These are phyloP conservation scores for Elaeidobius kamerunicus DNA, from an alignment of 2,888 invertebrate species.

Conservation along the genomic window DNA sequence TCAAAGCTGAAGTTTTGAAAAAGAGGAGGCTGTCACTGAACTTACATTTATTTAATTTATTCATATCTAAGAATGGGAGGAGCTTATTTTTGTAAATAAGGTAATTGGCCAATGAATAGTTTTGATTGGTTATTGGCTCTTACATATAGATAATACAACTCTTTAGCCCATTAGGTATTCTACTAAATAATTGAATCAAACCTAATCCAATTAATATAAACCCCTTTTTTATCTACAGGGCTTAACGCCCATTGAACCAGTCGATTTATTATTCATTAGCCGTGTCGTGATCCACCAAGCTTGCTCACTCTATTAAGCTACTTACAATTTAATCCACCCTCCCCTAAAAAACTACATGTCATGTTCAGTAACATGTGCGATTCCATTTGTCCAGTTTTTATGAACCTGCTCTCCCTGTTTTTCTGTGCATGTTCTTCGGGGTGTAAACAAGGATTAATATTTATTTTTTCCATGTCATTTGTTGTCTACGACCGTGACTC, in stretches of 20 bases:
- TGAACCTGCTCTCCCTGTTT: conserved; percentile 18
- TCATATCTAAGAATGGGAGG: no score
- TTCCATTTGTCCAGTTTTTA: conserved; percentile 29
- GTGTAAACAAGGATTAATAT: conserved; percentile 20
- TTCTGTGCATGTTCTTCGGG: conserved; percentile 14
- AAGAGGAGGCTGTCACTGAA: no score
- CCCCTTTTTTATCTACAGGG: conserved; percentile 19
- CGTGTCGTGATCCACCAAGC: conserved; percentile 20
- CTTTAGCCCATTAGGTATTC: no score
- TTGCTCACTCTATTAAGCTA: conserved; percentile 28
- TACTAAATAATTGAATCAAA: no score
- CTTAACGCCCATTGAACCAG: conserved; percentile 6
- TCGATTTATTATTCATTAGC: conserved; percentile 32
- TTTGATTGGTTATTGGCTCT: no score
- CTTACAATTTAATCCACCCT: conserved; percentile 30
- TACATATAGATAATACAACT: no score
- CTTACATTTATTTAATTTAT: no score
- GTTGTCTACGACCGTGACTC: no score
- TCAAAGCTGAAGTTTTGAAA: no score
- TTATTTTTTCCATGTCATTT: conserved; percentile 15
- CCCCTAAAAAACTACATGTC: conserved; percentile 8
- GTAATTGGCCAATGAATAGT: no score
- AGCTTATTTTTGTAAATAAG: no score
- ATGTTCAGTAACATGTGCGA: conserved; percentile 30
- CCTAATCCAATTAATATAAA: no score